These are phyloP conservation scores for Noctua fimbriata DNA, from an alignment of 2,888 invertebrate genomes.

Conservation along the genomic window DNA sequence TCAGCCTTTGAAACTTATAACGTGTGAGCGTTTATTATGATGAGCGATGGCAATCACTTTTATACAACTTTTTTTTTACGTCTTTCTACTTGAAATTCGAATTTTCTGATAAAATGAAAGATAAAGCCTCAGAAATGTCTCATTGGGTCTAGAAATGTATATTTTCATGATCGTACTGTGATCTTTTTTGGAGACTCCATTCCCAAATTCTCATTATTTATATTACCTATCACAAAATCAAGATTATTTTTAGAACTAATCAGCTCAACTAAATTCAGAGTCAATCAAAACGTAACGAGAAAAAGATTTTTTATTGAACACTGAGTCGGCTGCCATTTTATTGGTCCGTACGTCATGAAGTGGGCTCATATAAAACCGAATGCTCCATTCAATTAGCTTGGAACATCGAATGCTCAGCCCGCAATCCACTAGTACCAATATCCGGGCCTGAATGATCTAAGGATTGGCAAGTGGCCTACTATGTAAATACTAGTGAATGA, in stretches of 20 bases:
- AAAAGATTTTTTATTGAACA: constrained; percentile 64
- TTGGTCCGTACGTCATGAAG: constrained; percentile 66
- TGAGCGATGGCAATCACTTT: background rate
- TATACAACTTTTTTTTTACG: background rate
- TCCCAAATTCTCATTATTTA: constrained; percentile 8
- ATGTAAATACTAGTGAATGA: constrained; percentile 66
- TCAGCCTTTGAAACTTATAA: constrained; percentile 44
- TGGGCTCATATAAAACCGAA: constrained; percentile 69
- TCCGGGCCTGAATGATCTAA: constrained; percentile 73
- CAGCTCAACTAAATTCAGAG: constrained; percentile 48
- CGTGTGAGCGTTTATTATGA: constrained; percentile 15
- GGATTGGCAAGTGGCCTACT: constrained; percentile 68
- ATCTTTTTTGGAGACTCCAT: background rate
- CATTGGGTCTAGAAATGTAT: too few relatives aligned
- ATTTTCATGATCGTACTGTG: background rate
- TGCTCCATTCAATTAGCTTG: constrained; percentile 73
- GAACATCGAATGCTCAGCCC: constrained; percentile 68
- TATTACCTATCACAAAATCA: constrained; percentile 21
- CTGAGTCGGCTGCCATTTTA: constrained; percentile 62
- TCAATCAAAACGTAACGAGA: constrained; percentile 56
- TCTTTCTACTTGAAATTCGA: background rate
- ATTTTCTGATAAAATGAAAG: background rate
- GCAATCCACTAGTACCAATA: constrained; percentile 73
- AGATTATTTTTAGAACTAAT: constrained; percentile 49
- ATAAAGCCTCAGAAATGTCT: too few relatives aligned